These are phyloP conservation scores for Chunga burmeisteri DNA, from an alignment of 2,113 vertebrate genomes.

Conservation along the genomic window DNA sequence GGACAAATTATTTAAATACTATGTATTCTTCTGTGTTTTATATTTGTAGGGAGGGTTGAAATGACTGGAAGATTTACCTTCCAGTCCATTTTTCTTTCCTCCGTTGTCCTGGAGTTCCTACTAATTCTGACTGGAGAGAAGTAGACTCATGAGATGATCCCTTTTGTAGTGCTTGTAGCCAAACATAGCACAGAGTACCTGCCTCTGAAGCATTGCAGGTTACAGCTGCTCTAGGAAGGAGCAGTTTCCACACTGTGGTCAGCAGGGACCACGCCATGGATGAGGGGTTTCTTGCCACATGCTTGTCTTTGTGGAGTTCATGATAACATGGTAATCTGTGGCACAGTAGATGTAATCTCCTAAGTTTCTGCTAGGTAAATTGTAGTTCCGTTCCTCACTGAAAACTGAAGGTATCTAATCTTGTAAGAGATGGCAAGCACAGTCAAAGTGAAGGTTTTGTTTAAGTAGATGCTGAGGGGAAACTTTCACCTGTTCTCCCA, in stretches of 20 bases:
- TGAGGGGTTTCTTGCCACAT: neutral
- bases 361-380: neutral
- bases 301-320: neutral
- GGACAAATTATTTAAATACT: neutral
- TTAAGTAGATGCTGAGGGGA: neutral
- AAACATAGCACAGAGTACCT: rapidly evolving
- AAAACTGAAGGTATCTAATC: neutral
- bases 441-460: neutral
- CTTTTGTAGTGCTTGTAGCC: neutral
- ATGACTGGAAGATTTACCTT: neutral
- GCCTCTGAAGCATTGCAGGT: neutral
- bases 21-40: neutral
- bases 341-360: neutral
- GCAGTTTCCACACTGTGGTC: neutral
- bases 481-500: neutral
- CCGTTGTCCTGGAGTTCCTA: neutral
- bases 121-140: neutral
- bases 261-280: neutral
- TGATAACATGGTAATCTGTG: neutral
- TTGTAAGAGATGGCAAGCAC: neutral
- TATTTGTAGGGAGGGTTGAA: neutral
- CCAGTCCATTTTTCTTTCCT: neutral
- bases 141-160: neutral
- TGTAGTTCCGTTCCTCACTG: neutral
- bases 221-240: neutral